Evolutionary conservation across 2,113 vertebrate species (phyloP).

Genomic region (Myodes glareolus): DNA sequence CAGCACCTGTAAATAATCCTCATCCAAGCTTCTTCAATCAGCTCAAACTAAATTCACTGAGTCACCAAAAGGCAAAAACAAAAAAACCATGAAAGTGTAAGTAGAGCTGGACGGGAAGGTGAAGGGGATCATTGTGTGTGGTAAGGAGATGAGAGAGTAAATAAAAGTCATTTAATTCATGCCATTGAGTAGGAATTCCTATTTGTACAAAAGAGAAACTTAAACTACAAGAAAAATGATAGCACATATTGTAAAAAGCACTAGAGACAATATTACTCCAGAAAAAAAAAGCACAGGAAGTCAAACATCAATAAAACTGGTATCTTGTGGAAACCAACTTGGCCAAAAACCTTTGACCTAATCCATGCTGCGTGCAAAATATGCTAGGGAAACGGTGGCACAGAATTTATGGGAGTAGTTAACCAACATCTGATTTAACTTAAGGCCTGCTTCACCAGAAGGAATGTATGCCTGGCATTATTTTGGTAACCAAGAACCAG

Average conservation of each 20-base stretch:
- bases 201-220: neutral
- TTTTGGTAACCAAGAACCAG: neutral
- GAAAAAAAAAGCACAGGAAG: neutral
- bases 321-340: neutral
- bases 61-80: neutral
- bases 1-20: neutral
- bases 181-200: neutral
- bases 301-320: neutral
- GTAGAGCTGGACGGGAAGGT: neutral
- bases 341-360: neutral
- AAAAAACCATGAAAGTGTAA: neutral
- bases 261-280: neutral
- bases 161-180: neutral
- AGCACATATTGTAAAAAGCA: neutral
- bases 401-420: neutral
- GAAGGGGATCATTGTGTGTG: neutral
- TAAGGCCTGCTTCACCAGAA: neutral
- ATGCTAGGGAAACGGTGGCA: neutral
- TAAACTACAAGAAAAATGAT: neutral
- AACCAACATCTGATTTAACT: neutral
- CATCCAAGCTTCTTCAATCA: neutral
- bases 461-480: neutral
- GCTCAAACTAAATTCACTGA: neutral
- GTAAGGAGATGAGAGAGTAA: neutral
- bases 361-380: neutral